These are phyloP conservation scores for Mormyrus hasselquistii DNA, from an alignment of 2,797 vertebrate genomes.

Conservation along the genomic window DNA sequence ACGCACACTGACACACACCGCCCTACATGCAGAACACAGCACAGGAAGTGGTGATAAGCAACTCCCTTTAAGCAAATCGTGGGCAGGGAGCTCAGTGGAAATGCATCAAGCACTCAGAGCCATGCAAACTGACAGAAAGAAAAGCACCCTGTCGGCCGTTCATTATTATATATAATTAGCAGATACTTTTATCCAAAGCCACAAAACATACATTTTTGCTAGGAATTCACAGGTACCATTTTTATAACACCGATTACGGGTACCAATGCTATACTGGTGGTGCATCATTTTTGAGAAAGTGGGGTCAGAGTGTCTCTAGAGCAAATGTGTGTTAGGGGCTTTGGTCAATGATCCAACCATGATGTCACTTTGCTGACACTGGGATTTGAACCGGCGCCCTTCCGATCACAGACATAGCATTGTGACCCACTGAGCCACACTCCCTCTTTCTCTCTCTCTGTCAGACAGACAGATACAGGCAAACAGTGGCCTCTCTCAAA, in stretches of 20 bases:
- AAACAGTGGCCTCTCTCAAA: background rate
- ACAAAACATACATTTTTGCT: background rate
- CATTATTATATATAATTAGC: background rate
- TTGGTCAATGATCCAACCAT: background rate
- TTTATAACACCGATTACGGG: background rate
- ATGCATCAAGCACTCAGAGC: background rate
- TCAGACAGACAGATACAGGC: background rate
- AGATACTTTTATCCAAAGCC: background rate
- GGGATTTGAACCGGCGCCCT: background rate
- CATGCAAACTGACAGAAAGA: background rate
- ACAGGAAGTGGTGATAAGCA: slow-evolving; percentile 35
- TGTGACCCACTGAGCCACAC: background rate
- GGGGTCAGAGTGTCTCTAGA: background rate
- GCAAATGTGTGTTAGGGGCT: background rate
- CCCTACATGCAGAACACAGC: slow-evolving; percentile 18
- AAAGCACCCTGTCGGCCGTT: background rate
- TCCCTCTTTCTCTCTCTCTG: background rate
- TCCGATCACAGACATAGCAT: background rate
- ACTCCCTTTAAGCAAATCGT: slow-evolving; percentile 53
- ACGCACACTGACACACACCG: background rate
- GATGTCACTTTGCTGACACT: background rate
- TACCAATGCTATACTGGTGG: background rate
- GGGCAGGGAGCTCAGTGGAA: slow-evolving; percentile 24
- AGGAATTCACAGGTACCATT: background rate
- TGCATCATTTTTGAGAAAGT: background rate